A percentile compares a stretch with the other conserved stretches of the same genome.
Conservation (phyloP, 2,888 invertebrate genomes). For the Zele albiditarsus region DNA sequence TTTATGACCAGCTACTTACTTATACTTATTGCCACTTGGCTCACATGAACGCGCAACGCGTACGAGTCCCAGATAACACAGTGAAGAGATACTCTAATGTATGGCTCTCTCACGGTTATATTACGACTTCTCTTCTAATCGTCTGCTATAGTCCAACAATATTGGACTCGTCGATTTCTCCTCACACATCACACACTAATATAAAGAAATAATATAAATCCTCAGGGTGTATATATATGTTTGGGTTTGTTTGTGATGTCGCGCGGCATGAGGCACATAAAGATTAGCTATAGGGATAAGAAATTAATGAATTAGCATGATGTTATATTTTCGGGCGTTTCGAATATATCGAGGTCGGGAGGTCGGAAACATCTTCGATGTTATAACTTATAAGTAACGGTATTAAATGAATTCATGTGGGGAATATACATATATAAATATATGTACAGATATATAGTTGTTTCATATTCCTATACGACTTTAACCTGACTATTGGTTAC, state of each 20-base stretch:
- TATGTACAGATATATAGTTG: conserved; percentile 22
- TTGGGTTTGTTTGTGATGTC: background rate
- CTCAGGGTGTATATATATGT: background rate
- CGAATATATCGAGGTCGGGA: conserved; percentile 53
- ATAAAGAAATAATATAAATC: conserved; percentile 3
- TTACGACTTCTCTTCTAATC: conserved; percentile 22
- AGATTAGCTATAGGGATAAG: conserved; percentile 13
- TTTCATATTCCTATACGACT: conserved; percentile 22
- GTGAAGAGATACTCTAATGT: background rate
- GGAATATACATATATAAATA: conserved; percentile 26
- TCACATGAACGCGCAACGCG: conserved; percentile 20
- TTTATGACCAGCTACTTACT: background rate
- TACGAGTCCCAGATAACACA: conserved; percentile 33
- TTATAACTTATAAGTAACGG: conserved; percentile 54
- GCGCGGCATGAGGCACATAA: background rate
- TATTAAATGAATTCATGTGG: conserved; percentile 51
- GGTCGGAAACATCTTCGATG: conserved; percentile 51
- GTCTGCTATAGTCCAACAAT: background rate
- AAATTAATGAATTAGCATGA: conserved; percentile 39
- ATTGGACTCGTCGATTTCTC: conserved; percentile 32
- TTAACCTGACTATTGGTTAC: conserved; percentile 49
- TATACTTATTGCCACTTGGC: conserved; percentile 22
- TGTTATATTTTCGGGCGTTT: conserved; percentile 39
- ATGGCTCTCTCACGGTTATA: background rate
- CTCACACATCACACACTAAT: conserved; percentile 26